Evolutionary conservation across 1,140 invertebrate species (phyloP).

Genomic region (Megathymus violae): DNA sequence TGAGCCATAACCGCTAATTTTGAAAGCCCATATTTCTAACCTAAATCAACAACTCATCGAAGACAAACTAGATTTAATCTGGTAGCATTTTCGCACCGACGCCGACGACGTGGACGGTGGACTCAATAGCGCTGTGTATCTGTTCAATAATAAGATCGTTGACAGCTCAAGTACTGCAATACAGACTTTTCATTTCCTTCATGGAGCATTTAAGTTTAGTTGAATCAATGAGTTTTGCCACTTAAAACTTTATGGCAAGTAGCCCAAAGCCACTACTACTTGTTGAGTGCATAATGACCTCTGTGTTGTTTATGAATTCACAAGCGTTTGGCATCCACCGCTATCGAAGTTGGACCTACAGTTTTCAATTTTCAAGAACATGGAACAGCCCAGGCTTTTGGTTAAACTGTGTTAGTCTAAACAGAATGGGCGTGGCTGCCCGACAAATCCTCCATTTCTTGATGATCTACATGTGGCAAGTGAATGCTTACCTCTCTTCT

Average conservation of each 20-base stretch:
- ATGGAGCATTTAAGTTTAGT: too few species aligned
- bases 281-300: too few species aligned
- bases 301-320: too few species aligned
- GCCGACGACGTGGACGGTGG: not conserved
- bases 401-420: not conserved
- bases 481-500: slow-evolving; percentile 91
- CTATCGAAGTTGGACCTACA: too few species aligned
- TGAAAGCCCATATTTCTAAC: not conserved
- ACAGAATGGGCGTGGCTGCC: not conserved
- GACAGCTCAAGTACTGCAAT: not conserved
- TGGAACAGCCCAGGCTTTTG: too few species aligned
- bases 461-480: not conserved
- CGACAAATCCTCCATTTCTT: too few species aligned
- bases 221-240: too few species aligned
- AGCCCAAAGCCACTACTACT: too few species aligned
- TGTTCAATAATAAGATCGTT: not conserved
- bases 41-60: not conserved
- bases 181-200: too few species aligned
- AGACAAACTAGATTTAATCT: not conserved
- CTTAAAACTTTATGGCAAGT: too few species aligned
- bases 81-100: not conserved
- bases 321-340: too few species aligned
- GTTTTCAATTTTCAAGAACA: too few species aligned
- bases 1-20: not conserved
- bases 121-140: not conserved